phyloP scores from a whole-genome alignment of 37 sponge, comb jelly and placozoan genomes.

The Dysidea cf. avara region DNA sequence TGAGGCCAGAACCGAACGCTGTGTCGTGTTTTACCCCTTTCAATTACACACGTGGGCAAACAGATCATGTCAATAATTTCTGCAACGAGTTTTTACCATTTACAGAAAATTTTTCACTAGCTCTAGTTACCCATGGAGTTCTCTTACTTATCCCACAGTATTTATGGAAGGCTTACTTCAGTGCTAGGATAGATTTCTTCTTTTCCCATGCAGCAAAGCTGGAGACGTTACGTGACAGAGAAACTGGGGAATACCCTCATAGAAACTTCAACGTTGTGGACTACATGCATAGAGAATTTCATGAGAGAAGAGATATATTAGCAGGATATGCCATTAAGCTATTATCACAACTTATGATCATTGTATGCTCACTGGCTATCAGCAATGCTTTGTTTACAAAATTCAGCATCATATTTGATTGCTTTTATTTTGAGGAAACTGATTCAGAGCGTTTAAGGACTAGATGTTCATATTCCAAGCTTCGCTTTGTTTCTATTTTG shows the following conservation, averaged over 20 bases:
- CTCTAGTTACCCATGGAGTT: conserved; percentile 8
- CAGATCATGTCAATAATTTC: conserved; percentile 9
- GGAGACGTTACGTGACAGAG: not conserved
- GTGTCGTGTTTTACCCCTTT: too few relatives aligned
- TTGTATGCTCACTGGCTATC: too few relatives aligned
- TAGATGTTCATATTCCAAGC: not conserved
- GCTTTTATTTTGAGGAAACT: not conserved
- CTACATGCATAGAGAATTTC: conserved; percentile 9
- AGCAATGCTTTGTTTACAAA: not conserved
- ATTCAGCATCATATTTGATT: not conserved
- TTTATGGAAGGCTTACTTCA: conserved; percentile 7
- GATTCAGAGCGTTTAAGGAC: not conserved
- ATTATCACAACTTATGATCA: too few relatives aligned
- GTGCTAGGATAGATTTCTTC: conserved; percentile 9
- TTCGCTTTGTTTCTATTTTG: conserved; percentile 9
- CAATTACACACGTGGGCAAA: not conserved
- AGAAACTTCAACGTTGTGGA: conserved; percentile 7
- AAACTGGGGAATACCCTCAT: conserved; percentile 15
- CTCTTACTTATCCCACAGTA: conserved; percentile 6
- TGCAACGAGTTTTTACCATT: conserved; percentile 6
- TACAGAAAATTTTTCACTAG: conserved; percentile 3
- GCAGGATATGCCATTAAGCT: conserved; percentile 12
- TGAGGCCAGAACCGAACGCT: too few relatives aligned
- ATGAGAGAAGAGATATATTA: not conserved
- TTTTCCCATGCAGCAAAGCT: conserved; percentile 7